Base-by-base conservation (phyloP, 2,797 vertebrate genomes). In the Megalops cyprinoides region DNA sequence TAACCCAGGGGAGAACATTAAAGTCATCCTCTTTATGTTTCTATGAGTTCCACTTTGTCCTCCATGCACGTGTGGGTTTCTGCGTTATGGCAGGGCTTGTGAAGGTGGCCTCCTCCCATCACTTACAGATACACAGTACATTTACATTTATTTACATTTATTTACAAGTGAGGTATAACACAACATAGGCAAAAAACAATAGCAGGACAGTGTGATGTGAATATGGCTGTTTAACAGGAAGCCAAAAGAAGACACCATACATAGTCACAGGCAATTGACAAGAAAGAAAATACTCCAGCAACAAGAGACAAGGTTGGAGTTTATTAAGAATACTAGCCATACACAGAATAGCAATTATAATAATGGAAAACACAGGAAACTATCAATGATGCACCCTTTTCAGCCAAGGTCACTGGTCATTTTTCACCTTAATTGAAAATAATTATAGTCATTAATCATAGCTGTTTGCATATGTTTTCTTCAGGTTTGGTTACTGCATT, bases 401-500 rank as follows among this genome's bases (percentile, higher is more conserved):
- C 44, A 55, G 56, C 56, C 53, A 34, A 7, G 79, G 73, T 82
- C 81, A 80, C 69, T 55, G 75, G 77, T 48, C 65, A 82, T 86
- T 83, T 84, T 85, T 85, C 84, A 86, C 80, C 77, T 85, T 85
- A 82, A 86, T 86, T 82, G 73, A 80, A 86, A 77, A 48, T 49
- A 81, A 76, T 60, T 79, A 69, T 73, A 48, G 75, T 69, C 75
- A 73, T 81, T 85, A 77, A 82, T 85, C 77, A 81, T 79, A 56
- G 71, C 28, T 78, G 58, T 75, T 79, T 28, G 48, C n/a, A 39
- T 71, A 8, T 18, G 10, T 84, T 81, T 4, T 71, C 1, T 56
- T 79, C 51, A 14, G n/a, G n/a, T n/a, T n/a, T n/a, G n/a, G n/a
- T n/a, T n/a, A n/a, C n/a, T n/a, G n/a, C n/a, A n/a, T n/a, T n/a